Conservation (phyloP, 1,140 invertebrate genomes). For the Drosophila quadrilineata region DNA sequence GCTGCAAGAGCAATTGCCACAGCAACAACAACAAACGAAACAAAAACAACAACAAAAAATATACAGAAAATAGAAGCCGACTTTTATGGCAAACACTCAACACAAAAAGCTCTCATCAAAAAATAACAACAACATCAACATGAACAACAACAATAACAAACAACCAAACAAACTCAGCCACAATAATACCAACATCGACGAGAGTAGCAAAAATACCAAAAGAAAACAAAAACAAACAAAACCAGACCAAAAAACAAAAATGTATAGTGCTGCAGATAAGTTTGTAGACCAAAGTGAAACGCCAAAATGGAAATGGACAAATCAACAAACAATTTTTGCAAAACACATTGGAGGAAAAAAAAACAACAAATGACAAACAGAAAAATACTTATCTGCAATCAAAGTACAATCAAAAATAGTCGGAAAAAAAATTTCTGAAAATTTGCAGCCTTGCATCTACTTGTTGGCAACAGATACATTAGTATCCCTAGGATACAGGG, state of each 20-base stretch:
- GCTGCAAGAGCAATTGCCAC: constrained; percentile 5
- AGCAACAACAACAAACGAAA: constrained; percentile 17
- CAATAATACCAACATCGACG: neutral
- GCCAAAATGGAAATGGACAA: constrained; percentile 54
- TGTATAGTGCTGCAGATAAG: constrained; percentile 65
- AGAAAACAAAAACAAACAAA: constrained; percentile 10
- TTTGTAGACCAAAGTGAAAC: constrained; percentile 24
- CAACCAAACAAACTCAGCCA: constrained; percentile 14
- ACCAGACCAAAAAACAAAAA: constrained; percentile 31
- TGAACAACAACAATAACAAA: too few relatives aligned
- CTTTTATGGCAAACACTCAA: constrained; percentile 72
- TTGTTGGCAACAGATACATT: neutral
- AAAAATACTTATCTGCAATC: constrained; percentile 22
- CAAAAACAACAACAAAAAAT: too few relatives aligned
- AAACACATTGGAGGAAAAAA: constrained; percentile 35
- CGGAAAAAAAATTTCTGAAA: too few relatives aligned
- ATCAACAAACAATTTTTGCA: constrained; percentile 71
- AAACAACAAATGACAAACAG: constrained; percentile 10
- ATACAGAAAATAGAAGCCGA: constrained; percentile 38
- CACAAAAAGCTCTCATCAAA: constrained; percentile 65
- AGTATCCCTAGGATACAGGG: neutral
- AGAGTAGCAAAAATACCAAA: neutral
- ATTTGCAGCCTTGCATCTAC: constrained; percentile 5
- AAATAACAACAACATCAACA: constrained; percentile 38
- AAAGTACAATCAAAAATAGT: constrained; percentile 35